Conservation (phyloP, 2,797 vertebrate genomes). For the Phaenicophaeus curvirostris region DNA sequence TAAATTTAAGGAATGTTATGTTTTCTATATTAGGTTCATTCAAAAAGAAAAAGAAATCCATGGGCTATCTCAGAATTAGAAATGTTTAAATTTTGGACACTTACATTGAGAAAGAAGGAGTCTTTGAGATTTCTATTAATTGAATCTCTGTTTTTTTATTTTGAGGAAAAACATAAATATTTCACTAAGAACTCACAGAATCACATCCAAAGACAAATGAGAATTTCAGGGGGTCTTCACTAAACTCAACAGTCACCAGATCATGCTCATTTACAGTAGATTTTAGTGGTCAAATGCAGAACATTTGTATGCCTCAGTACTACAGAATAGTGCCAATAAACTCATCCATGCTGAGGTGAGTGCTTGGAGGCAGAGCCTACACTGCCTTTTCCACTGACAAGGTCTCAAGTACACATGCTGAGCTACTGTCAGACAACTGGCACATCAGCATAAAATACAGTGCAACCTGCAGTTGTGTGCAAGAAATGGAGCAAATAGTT, state of each 20-base stretch:
- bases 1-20: background rate
- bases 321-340: background rate
- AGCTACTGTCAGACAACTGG: background rate
- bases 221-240: background rate
- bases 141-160: background rate
- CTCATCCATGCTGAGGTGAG: background rate
- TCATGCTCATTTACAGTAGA: background rate
- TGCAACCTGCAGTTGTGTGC: background rate
- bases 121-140: background rate
- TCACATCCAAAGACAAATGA: background rate
- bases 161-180: background rate
- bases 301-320: background rate
- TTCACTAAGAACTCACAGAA: background rate
- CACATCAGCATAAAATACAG: constrained; percentile 21
- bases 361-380: background rate
- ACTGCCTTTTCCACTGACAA: background rate
- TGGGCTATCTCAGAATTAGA: background rate
- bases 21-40: background rate
- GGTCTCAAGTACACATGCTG: background rate
- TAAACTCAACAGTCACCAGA: background rate
- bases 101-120: background rate
- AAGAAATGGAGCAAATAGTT: constrained; percentile 38
- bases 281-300: background rate
- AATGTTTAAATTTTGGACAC: background rate
- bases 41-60: background rate